These are phyloP conservation scores for Chrysopilus asiliformis DNA, from an alignment of 2,888 invertebrate species.

Conservation along the genomic window DNA sequence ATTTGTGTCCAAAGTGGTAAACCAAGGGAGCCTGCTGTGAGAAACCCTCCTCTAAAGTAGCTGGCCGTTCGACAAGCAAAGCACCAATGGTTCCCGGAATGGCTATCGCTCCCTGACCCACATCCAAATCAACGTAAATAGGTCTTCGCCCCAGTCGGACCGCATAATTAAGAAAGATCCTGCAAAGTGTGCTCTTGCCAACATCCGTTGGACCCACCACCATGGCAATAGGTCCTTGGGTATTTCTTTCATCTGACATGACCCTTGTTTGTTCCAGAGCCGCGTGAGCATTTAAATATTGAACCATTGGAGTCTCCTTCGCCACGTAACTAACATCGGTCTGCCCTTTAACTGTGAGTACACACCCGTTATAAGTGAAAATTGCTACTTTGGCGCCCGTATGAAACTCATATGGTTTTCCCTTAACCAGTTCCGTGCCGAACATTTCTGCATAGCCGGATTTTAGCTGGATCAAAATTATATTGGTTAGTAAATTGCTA, in stretches of 20 bases:
- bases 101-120: conserved; percentile 86
- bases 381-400: conserved; percentile 89
- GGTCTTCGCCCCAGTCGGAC: conserved; percentile 80
- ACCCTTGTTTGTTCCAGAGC: conserved; percentile 82
- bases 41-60: conserved; percentile 90
- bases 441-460: conserved; percentile 91
- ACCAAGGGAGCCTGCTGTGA: conserved; percentile 85
- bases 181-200: conserved; percentile 85
- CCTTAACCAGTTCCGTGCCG: conserved; percentile 89
- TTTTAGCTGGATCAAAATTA: conserved; percentile 52
- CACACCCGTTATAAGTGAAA: conserved; percentile 92
- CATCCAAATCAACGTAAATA: conserved; percentile 88
- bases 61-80: conserved; percentile 79
- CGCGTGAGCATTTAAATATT: conserved; percentile 91
- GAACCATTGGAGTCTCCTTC: conserved; percentile 91
- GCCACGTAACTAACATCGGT: conserved; percentile 91
- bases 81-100: conserved; percentile 89
- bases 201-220: conserved; percentile 92
- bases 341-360: conserved; percentile 69
- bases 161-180: conserved; percentile 86
- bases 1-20: conserved; percentile 84
- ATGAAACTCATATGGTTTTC: conserved; percentile 79
- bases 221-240: conserved; percentile 74
- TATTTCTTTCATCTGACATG: conserved; percentile 60
- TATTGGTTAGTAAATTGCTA: no score